Evolutionary conservation across 2,797 vertebrate genomes (phyloP).

Genomic region (Pagetopsis macropterus): DNA sequence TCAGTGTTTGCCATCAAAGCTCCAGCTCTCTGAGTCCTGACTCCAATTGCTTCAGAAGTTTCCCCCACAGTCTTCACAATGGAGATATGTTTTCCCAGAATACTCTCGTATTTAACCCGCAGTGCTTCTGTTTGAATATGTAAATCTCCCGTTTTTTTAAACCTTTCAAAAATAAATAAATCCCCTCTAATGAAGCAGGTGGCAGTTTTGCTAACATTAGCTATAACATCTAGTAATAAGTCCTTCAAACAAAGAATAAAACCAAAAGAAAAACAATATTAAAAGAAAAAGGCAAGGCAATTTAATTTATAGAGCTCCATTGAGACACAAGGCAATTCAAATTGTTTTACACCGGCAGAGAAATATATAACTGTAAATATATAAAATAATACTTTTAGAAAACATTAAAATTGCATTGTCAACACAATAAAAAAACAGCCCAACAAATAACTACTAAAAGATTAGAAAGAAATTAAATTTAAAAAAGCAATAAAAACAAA

Average conservation of each 20-base stretch:
- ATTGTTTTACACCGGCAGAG: not conserved
- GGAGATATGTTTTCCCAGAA: not conserved
- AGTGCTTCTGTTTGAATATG: not conserved
- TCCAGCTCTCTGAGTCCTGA: too few species aligned
- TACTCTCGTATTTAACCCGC: not conserved
- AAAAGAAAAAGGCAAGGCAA: too few species aligned
- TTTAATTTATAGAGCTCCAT: too few species aligned
- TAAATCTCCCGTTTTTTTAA: not conserved
- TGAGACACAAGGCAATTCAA: not conserved
- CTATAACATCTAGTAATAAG: not conserved
- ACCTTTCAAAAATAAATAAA: not conserved
- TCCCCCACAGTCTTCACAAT: too few species aligned
- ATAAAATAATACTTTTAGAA: not conserved
- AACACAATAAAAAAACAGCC: not conserved
- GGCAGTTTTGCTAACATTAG: not conserved
- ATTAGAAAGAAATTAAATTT: too few species aligned
- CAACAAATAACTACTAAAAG: too few species aligned
- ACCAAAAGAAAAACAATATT: too few species aligned
- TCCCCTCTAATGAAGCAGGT: not conserved
- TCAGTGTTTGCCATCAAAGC: too few species aligned
- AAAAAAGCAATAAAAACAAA: too few species aligned
- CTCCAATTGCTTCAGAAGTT: too few species aligned
- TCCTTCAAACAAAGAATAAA: not conserved
- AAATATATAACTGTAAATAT: too few species aligned
- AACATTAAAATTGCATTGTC: not conserved